Evolutionary conservation across 2,797 vertebrate species (phyloP), one percentile per base, ranked within the genome.

Genomic region (Chelmon rostratus): DNA sequence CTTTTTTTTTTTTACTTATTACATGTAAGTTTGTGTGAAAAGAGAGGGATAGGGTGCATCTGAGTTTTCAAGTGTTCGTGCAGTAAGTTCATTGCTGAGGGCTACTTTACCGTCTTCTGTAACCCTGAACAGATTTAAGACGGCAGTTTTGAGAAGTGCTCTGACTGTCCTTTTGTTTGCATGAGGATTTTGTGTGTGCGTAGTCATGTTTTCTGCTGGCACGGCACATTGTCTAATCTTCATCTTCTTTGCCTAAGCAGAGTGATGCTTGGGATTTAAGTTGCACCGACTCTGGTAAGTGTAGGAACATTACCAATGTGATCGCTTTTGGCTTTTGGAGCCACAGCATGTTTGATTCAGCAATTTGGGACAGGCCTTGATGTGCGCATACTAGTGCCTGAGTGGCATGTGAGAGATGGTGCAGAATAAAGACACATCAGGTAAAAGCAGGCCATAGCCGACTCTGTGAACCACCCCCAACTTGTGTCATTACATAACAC

Each of bases 261-360:
- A 70, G 50, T 68, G 68, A 82, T 78, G 63, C 78, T 81, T 53
- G 40, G 69, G 71, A 57, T 81, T 71, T 69, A 28, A 54, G 35
- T 64, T 57, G 8, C 50, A 38, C 37, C 18, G 58, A 64, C 58
- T 68, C 47, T 44, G 77, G 18, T 52, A 77, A 78, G 79, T 40
- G 38, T n/a, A 13, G 19, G 56, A 53, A 68, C n/a, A 59, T 76
- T 72, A 66, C 23, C 64, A 33, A 2, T 13, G 61, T 18, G 68
- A 53, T 77, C 37, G 42, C 28, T 68, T 68, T 68, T 38, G 58
- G 56, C 63, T 73, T 64, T 44, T 72, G 15, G 15, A 70, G 42
- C 73, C 33, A 0, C 18, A 5, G 38, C 3, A 16, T 23, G 57
- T 69, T 62, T 57, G 56, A 82, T 61, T 68, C 67, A 74, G 66